Base-by-base conservation (phyloP, 2,888 invertebrate genomes). In the Coelogynopora nodosa region DNA sequence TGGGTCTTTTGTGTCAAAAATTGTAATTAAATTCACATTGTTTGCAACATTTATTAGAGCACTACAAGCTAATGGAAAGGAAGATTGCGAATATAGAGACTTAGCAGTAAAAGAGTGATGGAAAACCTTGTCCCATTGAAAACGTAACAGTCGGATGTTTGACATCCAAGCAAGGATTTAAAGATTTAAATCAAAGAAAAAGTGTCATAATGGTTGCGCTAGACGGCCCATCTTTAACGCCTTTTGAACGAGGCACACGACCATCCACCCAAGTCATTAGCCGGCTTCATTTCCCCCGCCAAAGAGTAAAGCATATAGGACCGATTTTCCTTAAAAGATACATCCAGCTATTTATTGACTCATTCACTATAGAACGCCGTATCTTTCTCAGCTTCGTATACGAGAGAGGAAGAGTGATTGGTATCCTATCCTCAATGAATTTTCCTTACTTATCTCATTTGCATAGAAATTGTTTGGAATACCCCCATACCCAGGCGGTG, bases 381-480 rank as follows among this genome's bases (percentile, higher is more conserved):
- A n/a, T n/a, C 23, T 26, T 23, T 13, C 10, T 74, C 23, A 74
- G 27, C 18, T 26, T 13, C 27, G 10, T 74, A 5, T 74, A n/a
- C 27, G 74, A 74, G 2, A 74, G 74, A 74, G 2, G 23, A 10
- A 13, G 23, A 26, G 27, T 23, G 74, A 26, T 10, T n/a, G 5
- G 5, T 2, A 74, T 13, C 23, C 74, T 74, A 23, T 74, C 10
- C n/a, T 49, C 18, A 74, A 74, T 74, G 23, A 2, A 74, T 74
- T 23, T 23, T 26, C 23, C 23, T 74, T 74, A 5, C 23, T 13
- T 74, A 74, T 26, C 74, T 74, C 74, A 74, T 74, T 74, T 74
- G 74, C 74, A 74, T 74, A 74, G 74, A 74, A 74, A 74, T 74
- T 74, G 74, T 74, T 74, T 74, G 23, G 23, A 23, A 74, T 74